These are phyloP conservation scores for Sceliomorpha sp. DNA, from an alignment of 2,888 invertebrate species.

Conservation along the genomic window DNA sequence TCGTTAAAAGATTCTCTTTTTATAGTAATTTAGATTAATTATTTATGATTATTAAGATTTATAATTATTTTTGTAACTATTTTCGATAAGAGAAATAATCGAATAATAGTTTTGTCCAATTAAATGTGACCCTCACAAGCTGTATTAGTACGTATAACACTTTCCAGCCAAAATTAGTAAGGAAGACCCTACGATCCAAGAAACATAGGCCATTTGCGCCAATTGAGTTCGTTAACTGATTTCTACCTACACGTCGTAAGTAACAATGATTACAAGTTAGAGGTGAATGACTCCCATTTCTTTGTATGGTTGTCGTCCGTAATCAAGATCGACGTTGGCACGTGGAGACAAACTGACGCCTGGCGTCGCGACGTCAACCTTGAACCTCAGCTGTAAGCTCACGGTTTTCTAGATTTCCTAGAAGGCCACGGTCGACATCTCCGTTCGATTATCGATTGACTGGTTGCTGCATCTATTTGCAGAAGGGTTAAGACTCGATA, in stretches of 20 bases:
- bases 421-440: slow-evolving; percentile 69
- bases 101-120: too few relatives aligned
- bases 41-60: too few relatives aligned
- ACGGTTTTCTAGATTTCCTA: slow-evolving; percentile 62
- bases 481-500: slow-evolving; percentile 28
- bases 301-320: slow-evolving; percentile 26
- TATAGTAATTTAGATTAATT: too few relatives aligned
- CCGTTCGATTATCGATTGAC: slow-evolving; percentile 54
- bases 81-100: too few relatives aligned
- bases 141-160: too few relatives aligned
- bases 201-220: too few relatives aligned
- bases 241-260: too few relatives aligned
- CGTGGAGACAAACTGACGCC: slow-evolving; percentile 70
- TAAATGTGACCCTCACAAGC: too few relatives aligned
- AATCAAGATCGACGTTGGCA: slow-evolving; percentile 45
- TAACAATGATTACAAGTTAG: neutral
- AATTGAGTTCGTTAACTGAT: neutral
- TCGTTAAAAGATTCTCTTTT: too few relatives aligned
- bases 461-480: slow-evolving; percentile 17
- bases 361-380: slow-evolving; percentile 68
- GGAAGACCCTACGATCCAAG: too few relatives aligned
- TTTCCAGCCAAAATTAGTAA: too few relatives aligned
- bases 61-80: too few relatives aligned
- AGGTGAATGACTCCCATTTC: slow-evolving; percentile 49
- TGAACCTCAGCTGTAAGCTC: slow-evolving; percentile 65